Evolutionary conservation across 2,113 vertebrate species (phyloP), one percentile per base, ranked within the genome.

Genomic region (Atherinomorus stipes): DNA sequence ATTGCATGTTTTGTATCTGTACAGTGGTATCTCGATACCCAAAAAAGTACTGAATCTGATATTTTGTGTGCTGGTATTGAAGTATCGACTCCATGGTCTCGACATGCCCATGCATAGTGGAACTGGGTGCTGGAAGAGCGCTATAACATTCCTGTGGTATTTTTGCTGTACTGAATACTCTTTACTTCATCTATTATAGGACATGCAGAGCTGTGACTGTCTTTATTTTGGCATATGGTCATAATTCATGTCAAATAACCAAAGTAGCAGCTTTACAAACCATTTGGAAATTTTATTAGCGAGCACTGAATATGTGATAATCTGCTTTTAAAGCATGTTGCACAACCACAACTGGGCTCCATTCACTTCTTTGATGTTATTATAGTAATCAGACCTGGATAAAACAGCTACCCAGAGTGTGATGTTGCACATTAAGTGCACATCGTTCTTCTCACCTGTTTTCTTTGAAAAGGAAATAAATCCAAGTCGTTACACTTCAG

Each of bases 191-290:
- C 74, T 13, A 40, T 44, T 16, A 15, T 66, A 63, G 58, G 15
- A 18, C n/a, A 62, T 16, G 0, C 53, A 59, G 62, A 53, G 62
- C 49, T 64, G 53, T 64, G 26, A 31, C 9, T 22, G 7, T 68
- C 78, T 82, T 85, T 82, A 23, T 74, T 78, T 84, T 86, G 83
- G 84, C 79, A 64, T 51, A 66, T 23, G 71, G 57, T 54, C 61
- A 31, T 31, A 73, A 61, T 80, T 83, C 74, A 34, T 78, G 84
- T 83, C 66, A 74, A 81, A 80, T 67, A 74, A 31, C 42, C 65
- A 71, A 37, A 75, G 61, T 56, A 23, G 31, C 58, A 67, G 69
- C 62, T 70, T 76, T 73, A 59, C 26, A 2, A 68, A 52, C 44
- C 71, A 86, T 76, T 42, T 87, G 83, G 76, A 81, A 73, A 70